phyloP scores from a whole-genome alignment of 2,888 invertebrate genomes.

The Pyrocoelia pectoralis region DNA sequence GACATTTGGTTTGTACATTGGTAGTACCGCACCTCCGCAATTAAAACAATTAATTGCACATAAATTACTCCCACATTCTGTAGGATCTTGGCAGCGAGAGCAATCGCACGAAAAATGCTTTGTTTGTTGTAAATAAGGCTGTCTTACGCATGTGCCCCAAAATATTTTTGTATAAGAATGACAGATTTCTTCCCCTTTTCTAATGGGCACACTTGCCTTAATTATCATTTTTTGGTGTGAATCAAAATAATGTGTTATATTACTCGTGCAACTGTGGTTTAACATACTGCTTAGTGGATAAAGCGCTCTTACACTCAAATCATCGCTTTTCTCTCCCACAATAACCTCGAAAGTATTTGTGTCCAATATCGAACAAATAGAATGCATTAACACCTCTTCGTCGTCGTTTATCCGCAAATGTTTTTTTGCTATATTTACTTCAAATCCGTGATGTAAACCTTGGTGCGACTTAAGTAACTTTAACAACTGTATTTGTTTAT shows the following conservation, averaged over 20 bases:
- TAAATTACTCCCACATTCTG: conserved; percentile 66
- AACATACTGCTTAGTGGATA: conserved; percentile 73
- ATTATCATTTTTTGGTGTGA: conserved; percentile 66
- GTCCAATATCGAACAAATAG: conserved; percentile 69
- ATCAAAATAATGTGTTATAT: conserved; percentile 71
- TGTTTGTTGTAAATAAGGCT: conserved; percentile 68
- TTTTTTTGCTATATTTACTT: conserved; percentile 65
- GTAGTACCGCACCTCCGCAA: conserved; percentile 67
- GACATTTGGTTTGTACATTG: conserved; percentile 48
- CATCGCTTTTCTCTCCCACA: conserved; percentile 55
- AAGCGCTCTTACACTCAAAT: conserved; percentile 59
- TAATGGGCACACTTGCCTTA: conserved; percentile 67
- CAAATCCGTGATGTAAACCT: conserved; percentile 63
- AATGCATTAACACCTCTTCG: conserved; percentile 66
- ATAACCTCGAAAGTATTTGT: conserved; percentile 73
- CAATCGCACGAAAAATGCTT: conserved; percentile 76
- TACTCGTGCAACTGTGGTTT: conserved; percentile 75
- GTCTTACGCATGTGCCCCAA: conserved; percentile 73
- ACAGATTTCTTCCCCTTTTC: conserved; percentile 69
- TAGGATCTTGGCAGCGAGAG: conserved; percentile 70
- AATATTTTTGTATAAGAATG: conserved; percentile 71
- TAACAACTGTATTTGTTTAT: conserved; percentile 64
- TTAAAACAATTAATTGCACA: conserved; percentile 54
- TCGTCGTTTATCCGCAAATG: conserved; percentile 60
- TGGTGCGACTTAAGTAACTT: conserved; percentile 63